Evolutionary conservation across 1,140 invertebrate species (phyloP).

Genomic region (Latrodectus geometricus): DNA sequence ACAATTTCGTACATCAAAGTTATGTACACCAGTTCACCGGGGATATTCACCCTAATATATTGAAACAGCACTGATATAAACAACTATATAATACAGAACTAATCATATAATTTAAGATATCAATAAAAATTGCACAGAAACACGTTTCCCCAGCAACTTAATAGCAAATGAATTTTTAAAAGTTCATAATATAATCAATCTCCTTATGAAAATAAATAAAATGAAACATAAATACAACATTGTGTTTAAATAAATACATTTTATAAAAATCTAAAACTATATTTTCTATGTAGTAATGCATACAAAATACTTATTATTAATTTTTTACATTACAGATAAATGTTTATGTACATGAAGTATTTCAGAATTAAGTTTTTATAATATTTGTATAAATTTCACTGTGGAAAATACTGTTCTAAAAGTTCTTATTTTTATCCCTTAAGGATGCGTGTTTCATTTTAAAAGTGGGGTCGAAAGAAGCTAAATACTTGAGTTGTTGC

Average conservation of each 20-base stretch:
- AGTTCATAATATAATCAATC: no score
- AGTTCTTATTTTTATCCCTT: background rate
- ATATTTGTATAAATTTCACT: background rate
- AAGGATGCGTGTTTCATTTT: background rate
- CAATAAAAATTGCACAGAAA: no score
- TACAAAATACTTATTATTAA: background rate
- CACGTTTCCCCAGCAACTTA: no score
- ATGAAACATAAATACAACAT: no score
- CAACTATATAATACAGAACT: background rate
- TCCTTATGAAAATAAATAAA: no score
- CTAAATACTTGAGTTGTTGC: constrained; percentile 44
- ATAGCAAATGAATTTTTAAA: no score
- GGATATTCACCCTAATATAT: constrained; percentile 44
- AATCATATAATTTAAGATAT: no score
- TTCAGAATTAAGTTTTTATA: background rate
- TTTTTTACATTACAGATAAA: background rate
- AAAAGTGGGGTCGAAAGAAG: constrained; percentile 47
- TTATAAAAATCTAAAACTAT: no score
- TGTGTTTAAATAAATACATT: no score
- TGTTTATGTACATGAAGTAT: background rate
- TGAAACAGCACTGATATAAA: background rate
- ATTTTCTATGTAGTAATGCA: background rate
- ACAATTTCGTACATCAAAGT: constrained; percentile 5
- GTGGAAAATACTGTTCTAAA: background rate
- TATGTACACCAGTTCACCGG: constrained; percentile 53